Evolutionary conservation across 2,797 vertebrate species (phyloP), one percentile per base, ranked within the genome.

Genomic region (Threskiornis aethiopicus): DNA sequence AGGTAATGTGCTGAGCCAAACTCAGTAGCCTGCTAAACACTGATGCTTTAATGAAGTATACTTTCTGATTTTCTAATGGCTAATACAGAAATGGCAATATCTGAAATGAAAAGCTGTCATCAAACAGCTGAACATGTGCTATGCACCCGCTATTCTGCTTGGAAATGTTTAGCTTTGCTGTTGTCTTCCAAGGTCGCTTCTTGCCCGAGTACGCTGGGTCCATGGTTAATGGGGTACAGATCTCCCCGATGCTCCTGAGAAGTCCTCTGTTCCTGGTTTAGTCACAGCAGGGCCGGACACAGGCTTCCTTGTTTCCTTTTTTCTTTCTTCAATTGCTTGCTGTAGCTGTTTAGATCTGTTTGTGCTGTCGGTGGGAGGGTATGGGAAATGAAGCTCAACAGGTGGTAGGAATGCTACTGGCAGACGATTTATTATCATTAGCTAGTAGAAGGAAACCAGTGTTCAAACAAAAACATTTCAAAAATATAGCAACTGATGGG

Each of bases 311-410:
- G 4, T 21, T 65, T 18, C 21, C 41, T 49, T 47, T 19, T 29
- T 6, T 13, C n/a, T 59, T n/a, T 20, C 77, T 80, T 76, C 52
- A 33, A 6, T 42, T 41, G 28, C 35, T 66, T 15, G 33, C 73
- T 41, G 7, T 9, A 12, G 39, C 81, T 87, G 25, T 35, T 81
- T 19, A 33, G 21, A 10, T 26, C 49, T 76, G 54, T 8, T 33
- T 3, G 1, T 67, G 81, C 65, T 37, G 44, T 1, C 0, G 0
- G 51, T n/a, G 41, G 67, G 25, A 59, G 41, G 16, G 44, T 20
- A 41, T 87, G 64, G 87, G 89, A 86, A 94, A 94, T 59, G 44
- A 67, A 84, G 33, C 84, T 57, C 82, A 71, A 57, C 57, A 77
- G 41, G 82, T 77, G 57, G 42, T 44, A 54, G 61, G 52, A 46